Base-by-base conservation (phyloP, 2,888 invertebrate species). In the Heliconius erato region DNA sequence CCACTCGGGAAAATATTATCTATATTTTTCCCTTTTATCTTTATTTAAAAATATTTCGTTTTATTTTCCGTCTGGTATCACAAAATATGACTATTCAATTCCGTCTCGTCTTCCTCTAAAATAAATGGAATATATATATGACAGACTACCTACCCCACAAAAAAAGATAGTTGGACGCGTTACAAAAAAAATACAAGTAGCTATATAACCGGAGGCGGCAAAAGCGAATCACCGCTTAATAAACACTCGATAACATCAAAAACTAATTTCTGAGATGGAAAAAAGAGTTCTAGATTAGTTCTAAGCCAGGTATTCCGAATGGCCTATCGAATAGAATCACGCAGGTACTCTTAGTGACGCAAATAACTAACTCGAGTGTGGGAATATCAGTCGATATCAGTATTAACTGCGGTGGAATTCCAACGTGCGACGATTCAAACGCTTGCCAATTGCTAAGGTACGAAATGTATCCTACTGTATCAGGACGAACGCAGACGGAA, bases 401-500 rank as follows among this genome's bases (percentile, higher is more conserved):
- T 63, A 63, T 63, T 63, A 12, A 11, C 76, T 74, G 69, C 74
- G 63, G 82, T 49, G 86, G 85, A 85, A 85, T 85, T 85, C 82
- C 86, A 86, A 88, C 89, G 89, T 88, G 89, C 81, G 82, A 85
- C 86, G 85, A 87, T 89, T 86, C 85, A 81, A 82, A 76, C 78
- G 74, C n/a, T 49, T 72, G 79, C 82, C 82, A 81, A 83, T 81
- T 81, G 79, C 84, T 79, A 19, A 72, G 44, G 72, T 44, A 44
- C 72, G 72, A 72, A 72, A 72, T 72, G 79, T 82, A 65, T 78
- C 80, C 63, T 79, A 49, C 40, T 81, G 72, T 44, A 67, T 80
- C 67, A 84, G 79, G 79, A 28, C 59, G 40, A 40, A 23, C 54
- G 3, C 54, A 82, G 19, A 79, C 76, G 16, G 14, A n/a, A 12